Base-by-base conservation (phyloP, 2,797 vertebrate species). In the Chanos chanos region DNA sequence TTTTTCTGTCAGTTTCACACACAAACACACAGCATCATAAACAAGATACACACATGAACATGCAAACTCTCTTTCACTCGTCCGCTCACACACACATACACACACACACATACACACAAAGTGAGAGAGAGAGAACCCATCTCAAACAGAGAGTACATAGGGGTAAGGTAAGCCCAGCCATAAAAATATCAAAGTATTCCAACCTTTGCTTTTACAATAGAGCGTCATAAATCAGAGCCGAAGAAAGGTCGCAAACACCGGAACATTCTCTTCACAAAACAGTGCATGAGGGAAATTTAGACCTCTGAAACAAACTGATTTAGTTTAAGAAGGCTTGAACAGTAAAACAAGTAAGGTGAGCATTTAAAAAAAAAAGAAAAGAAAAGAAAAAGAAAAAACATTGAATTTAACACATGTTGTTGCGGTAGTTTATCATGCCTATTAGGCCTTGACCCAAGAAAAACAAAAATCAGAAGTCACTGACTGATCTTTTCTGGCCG, bases 181-280 rank as follows among this genome's bases (percentile, higher is more conserved):
- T 71, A 75, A 77, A 77, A 72, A 72, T 73, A 73, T 72, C 67
- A 70, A 68, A 70, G 67, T 71, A 66, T 70, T 60, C 64, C 70
- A 73, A 72, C 70, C 75, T 73, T 72, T 75, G 72, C 44, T 75
- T 77, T 77, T 68, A 68, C 63, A 71, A 37, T 55, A 25, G 39
- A 63, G 45, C 31, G 31, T 44, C 66, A 74, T 77, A 77, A 77
- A 77, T 74, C 69, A 62, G 30, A 43, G 34, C 48, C 34, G 55
- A 22, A 53, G 62, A 69, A 71, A 76, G 74, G 74, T 69, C 64
- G 61, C 13, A 24, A 54, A 61, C 58, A 37, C 10, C 34, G 62
- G 64, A 64, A 54, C 53, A 61, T 61, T 67, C 31, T 61, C 56
- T 60, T 31, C 12, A 27, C n/a, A 50, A 56, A 64, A 33, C 40